A percentile compares a stretch with the other conserved stretches of the same genome.
phyloP scores from a whole-genome alignment of 2,797 vertebrate species.

The Pogonophryne albipinna region DNA sequence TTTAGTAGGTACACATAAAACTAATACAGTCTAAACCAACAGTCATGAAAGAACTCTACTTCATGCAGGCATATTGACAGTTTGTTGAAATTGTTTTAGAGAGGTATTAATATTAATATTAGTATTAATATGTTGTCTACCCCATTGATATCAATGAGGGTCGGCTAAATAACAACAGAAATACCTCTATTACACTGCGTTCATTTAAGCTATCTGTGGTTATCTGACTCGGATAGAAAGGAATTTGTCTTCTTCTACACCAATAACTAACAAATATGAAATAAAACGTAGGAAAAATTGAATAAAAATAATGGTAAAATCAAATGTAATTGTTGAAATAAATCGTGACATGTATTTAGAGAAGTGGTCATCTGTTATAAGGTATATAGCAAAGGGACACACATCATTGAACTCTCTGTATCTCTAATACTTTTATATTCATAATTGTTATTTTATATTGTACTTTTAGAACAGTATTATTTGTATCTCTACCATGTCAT shows the following conservation, averaged over 20 bases:
- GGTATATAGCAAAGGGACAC: no score
- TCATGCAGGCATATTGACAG: background rate
- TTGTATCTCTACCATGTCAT: no score
- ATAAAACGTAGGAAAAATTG: background rate
- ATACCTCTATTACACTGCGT: background rate
- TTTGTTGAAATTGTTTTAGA: background rate
- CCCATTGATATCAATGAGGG: no score
- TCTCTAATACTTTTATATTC: no score
- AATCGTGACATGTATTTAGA: no score
- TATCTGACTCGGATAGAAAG: background rate
- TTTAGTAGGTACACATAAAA: slow-evolving; percentile 2
- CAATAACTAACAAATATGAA: background rate
- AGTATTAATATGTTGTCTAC: background rate
- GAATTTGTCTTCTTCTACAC: background rate
- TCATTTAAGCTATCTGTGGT: background rate
- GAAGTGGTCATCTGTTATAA: no score
- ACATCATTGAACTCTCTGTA: no score
- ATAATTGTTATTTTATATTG: no score
- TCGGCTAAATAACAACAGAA: background rate
- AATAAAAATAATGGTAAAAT: background rate
- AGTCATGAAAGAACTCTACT: background rate
- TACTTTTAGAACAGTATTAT: no score
- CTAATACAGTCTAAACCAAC: background rate
- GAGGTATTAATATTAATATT: background rate
- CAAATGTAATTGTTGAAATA: no score